phyloP scores from a whole-genome alignment of 2,113 vertebrate genomes.

The Anarrhichthys ocellatus region DNA sequence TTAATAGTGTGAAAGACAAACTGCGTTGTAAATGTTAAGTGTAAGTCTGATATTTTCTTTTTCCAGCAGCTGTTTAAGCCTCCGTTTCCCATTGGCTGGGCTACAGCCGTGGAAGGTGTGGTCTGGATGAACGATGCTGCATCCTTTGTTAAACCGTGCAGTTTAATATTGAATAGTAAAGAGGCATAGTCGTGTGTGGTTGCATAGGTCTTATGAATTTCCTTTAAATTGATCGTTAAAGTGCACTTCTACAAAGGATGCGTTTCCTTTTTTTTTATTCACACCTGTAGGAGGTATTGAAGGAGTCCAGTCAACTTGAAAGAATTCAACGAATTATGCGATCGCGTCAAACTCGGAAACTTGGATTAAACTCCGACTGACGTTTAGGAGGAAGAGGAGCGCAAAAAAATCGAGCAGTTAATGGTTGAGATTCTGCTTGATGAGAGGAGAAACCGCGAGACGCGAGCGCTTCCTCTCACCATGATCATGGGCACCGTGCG shows the following conservation, averaged over 20 bases:
- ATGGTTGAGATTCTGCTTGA: conserved; percentile 1
- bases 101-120: conserved; percentile 69
- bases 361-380: conserved; percentile 32
- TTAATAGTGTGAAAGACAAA: not conserved
- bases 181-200: not conserved
- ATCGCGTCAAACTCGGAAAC: not conserved
- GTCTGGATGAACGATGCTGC: conserved; percentile 55
- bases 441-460: conserved; percentile 16
- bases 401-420: not conserved
- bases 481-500: conserved; percentile 32
- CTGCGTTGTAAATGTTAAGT: not conserved
- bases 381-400: conserved; percentile 30
- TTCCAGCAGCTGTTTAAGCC: conserved; percentile 28
- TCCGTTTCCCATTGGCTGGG: conserved; percentile 65
- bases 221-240: not conserved
- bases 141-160: conserved; percentile 54
- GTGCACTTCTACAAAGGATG: not conserved
- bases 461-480: conserved; percentile 17
- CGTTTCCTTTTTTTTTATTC: not conserved
- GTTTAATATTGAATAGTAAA: conserved; percentile 37
- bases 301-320: not conserved
- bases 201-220: not conserved
- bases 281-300: conserved; percentile 56
- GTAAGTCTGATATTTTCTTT: not conserved
- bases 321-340: conserved; percentile 1